A percentile compares a stretch with the other conserved stretches of the same genome.
Evolutionary conservation across 1,140 invertebrate genomes (phyloP).

Genomic region (Aporrectodea caliginosa): DNA sequence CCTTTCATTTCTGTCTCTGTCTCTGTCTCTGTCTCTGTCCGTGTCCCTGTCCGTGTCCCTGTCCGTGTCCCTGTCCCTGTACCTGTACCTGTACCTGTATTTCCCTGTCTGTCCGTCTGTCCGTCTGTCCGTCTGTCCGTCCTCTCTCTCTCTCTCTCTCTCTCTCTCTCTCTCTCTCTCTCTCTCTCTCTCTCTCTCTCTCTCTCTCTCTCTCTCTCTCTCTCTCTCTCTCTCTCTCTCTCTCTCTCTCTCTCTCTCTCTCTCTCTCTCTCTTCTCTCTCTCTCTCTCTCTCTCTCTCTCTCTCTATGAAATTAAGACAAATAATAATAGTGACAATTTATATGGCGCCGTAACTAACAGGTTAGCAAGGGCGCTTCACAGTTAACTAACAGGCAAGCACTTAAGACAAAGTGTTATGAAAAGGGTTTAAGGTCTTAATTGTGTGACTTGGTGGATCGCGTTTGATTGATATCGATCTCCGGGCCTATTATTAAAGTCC

Average conservation of each 20-base stretch:
- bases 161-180: not conserved
- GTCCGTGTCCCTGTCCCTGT: not conserved
- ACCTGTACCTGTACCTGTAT: not conserved
- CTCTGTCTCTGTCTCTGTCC: not conserved
- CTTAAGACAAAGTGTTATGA: no score
- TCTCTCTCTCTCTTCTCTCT: conserved; percentile 18
- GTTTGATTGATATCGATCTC: no score
- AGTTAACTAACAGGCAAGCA: no score
- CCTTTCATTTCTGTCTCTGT: not conserved
- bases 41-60: not conserved
- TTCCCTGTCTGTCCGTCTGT: not conserved
- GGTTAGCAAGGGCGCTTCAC: no score
- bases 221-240: conserved; percentile 20
- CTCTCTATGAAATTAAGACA: no score
- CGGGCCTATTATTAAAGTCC: no score
- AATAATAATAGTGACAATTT: no score
- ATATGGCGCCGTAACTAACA: no score
- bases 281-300: conserved; percentile 16
- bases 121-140: not conserved
- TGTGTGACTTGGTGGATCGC: no score
- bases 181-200: conserved; percentile 11
- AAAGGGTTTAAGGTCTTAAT: no score
- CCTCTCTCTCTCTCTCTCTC: not conserved
- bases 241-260: conserved; percentile 22
- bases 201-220: conserved; percentile 20